These are phyloP conservation scores for Nymphicus hollandicus DNA, from an alignment of 2,113 vertebrate genomes.

Conservation along the genomic window DNA sequence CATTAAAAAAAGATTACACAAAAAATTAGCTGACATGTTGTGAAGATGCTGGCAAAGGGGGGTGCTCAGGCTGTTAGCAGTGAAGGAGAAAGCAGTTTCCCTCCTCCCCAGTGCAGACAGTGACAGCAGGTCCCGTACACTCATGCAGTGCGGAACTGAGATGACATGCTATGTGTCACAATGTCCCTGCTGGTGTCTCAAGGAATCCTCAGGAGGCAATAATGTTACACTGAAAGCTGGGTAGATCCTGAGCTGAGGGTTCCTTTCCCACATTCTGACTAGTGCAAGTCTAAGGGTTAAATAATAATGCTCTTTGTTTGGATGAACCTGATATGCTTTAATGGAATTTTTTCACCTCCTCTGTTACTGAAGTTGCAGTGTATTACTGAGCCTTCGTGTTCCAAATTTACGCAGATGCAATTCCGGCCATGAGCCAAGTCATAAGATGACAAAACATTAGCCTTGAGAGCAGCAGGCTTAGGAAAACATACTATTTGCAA, in stretches of 20 bases:
- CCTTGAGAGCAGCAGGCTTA: conserved; percentile 10
- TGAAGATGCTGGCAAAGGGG: neutral
- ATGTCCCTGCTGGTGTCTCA: neutral
- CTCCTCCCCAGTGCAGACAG: neutral
- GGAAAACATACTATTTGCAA: conserved; percentile 18
- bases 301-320: conserved; percentile 19
- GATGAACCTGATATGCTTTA: neutral
- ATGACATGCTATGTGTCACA: neutral
- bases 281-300: neutral
- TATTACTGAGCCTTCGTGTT: neutral
- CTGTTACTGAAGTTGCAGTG: neutral
- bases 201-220: neutral
- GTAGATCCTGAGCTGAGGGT: neutral
- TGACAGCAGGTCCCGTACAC: neutral
- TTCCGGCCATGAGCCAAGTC: neutral
- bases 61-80: neutral
- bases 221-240: neutral
- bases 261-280: neutral
- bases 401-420: neutral
- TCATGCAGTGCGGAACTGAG: neutral
- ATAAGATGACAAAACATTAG: conserved; percentile 33
- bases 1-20: neutral
- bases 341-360: conserved; percentile 13
- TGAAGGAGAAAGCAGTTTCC: neutral
- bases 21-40: neutral